Evolutionary conservation across 2,797 vertebrate genomes (phyloP), one percentile per base, ranked within the genome.

Genomic region (Onychomys torridus): DNA sequence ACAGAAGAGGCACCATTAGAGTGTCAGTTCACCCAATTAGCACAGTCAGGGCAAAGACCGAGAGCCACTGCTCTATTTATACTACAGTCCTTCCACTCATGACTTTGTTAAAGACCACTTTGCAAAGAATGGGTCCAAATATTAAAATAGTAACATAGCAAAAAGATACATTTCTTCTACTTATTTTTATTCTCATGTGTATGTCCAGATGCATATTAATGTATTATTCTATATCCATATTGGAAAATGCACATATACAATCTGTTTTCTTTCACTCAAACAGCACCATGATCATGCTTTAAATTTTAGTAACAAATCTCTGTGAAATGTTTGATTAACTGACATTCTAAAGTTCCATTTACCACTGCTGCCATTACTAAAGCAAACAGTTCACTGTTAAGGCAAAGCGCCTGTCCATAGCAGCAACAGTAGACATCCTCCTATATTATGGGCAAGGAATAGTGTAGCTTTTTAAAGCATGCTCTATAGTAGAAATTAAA

Each of bases 281-380:
- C 32, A 83, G 16, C 8, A 61, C 27, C 12, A 27, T 29, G 16
- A 52, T 89, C 69, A 93, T 52, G 89, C 2, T 86, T 93, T 34
- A n/a, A 73, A 40, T 85, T 91, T 86, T 87, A 94, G 85, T 61
- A 61, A 92, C n/a, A 37, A 55, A 59, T 59, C 3, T 55, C 49
- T 89, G 75, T 89, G 75, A 87, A 89, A 63, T 67, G 10, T 75
- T 78, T 34, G 49, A 52, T 75, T 82, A 86, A 93, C 25, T 89
- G 40, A 14, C 25, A 34, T 37, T 34, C 32, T 82, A 40, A 52
- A 0, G 34, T 88, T 23, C 34, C 13, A 86, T n/a, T 77, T 78
- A 71, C 12, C 65, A 40, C 21, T 94, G 6, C 55, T 71, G n/a
- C 27, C 27, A 27, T 88, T 88, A 43, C 9, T 85, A 76, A 81